A percentile compares a stretch with the other conserved stretches of the same genome.
Conservation (phyloP, 2,888 invertebrate genomes). For the Platerodrilus igneus region DNA sequence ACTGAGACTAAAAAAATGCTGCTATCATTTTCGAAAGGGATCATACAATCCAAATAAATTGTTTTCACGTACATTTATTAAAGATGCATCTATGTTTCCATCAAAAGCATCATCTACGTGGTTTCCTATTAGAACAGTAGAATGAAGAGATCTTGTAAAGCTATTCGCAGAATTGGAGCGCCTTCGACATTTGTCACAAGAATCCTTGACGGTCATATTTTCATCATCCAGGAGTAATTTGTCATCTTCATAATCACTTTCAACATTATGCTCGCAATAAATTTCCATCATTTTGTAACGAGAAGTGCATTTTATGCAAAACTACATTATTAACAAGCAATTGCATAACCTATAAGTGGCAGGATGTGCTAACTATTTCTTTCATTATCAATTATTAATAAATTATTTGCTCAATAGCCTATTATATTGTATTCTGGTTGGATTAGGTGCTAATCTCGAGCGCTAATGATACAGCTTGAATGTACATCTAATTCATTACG, state of each 20-base stretch:
- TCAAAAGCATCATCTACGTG: conserved; percentile 11
- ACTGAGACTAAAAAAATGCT: conserved; percentile 50
- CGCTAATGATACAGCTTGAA: too few species aligned
- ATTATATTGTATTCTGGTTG: too few species aligned
- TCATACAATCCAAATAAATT: too few species aligned
- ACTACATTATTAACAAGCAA: too few species aligned
- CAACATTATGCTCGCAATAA: conserved; percentile 33
- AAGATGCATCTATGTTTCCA: conserved; percentile 39
- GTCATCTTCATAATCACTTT: conserved; percentile 36
- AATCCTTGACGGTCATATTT: conserved; percentile 31
- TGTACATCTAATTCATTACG: too few species aligned
- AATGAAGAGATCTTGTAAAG: conserved; percentile 16
- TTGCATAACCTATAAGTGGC: conserved; percentile 9
- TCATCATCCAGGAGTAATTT: conserved; percentile 44
- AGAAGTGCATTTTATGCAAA: too few species aligned
- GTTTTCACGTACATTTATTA: conserved; percentile 36
- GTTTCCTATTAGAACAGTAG: conserved; percentile 11
- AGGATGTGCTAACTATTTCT: too few species aligned
- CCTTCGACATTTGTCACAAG: conserved; percentile 27
- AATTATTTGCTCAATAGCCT: too few species aligned
- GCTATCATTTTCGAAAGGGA: background rate
- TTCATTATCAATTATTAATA: too few species aligned
- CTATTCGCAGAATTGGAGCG: conserved; percentile 12
- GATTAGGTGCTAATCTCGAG: too few species aligned
- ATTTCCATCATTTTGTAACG: too few species aligned